Conservation (phyloP, 2,113 vertebrate species). For the Anoplopoma fimbria region DNA sequence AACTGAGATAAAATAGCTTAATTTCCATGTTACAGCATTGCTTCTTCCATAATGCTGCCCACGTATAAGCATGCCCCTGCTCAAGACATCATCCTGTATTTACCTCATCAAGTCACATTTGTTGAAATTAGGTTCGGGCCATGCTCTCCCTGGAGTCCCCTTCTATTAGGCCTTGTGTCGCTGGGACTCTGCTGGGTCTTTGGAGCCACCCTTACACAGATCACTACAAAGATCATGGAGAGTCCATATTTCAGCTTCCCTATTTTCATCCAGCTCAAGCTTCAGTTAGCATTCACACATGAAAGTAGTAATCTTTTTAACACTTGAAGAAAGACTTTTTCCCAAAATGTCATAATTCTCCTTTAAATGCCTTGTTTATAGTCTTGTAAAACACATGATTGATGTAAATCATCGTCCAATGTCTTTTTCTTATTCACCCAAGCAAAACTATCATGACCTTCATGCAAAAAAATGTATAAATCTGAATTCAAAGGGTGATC, state of each 20-base stretch:
- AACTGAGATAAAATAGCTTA: conserved; percentile 12
- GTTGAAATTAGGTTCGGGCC: not conserved
- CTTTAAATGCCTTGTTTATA: not conserved
- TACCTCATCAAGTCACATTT: not conserved
- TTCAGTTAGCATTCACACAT: not conserved
- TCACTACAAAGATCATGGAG: not conserved
- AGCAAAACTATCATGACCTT: conserved; percentile 17
- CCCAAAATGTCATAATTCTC: not conserved
- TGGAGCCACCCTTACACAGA: not conserved
- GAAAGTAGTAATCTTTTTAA: not conserved
- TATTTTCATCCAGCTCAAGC: not conserved
- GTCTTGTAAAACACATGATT: conserved; percentile 2
- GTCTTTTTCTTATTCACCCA: not conserved
- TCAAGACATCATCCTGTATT: not conserved
- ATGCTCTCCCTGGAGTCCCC: not conserved
- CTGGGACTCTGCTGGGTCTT: not conserved
- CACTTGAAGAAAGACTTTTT: not conserved
- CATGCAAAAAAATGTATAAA: conserved; percentile 6
- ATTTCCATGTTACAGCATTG: not conserved
- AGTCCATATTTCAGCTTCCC: not conserved
- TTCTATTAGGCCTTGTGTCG: not conserved
- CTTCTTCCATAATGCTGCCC: not conserved
- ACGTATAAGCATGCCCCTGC: not conserved
- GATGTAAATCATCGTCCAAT: not conserved
- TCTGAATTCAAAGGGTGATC: conserved; percentile 13